Conservation (phyloP, 1,140 invertebrate genomes). For the Riptortus pedestris region DNA sequence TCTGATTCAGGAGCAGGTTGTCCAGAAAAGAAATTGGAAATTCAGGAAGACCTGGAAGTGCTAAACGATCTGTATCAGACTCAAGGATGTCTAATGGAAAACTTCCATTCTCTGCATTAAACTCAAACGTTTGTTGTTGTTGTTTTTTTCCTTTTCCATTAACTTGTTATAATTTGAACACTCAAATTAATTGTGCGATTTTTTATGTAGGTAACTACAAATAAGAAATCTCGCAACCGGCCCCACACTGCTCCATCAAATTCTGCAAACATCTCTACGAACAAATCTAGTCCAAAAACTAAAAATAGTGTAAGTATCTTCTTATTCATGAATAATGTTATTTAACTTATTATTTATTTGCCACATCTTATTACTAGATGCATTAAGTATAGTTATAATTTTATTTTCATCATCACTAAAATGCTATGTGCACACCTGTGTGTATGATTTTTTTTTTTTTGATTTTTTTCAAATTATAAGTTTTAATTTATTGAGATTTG, state of each 20-base stretch:
- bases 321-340: too few species aligned
- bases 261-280: too few species aligned
- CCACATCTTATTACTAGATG: too few species aligned
- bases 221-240: constrained; percentile 2
- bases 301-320: too few species aligned
- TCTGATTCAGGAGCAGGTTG: neutral
- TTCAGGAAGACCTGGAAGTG: neutral
- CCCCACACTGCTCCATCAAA: neutral
- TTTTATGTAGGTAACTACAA: neutral
- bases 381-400: too few species aligned
- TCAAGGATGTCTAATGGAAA: neutral
- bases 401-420: too few species aligned
- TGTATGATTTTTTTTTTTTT: too few species aligned
- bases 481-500: too few species aligned
- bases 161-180: neutral
- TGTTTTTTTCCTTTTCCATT: neutral
- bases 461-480: too few species aligned
- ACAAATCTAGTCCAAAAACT: too few species aligned
- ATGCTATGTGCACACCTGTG: too few species aligned
- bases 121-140: neutral
- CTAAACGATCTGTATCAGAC: neutral
- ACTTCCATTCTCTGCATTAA: neutral
- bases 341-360: too few species aligned
- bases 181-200: neutral
- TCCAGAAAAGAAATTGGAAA: neutral